Base-by-base conservation (phyloP, 2,113 vertebrate genomes). In the Myotis lucifugus region DNA sequence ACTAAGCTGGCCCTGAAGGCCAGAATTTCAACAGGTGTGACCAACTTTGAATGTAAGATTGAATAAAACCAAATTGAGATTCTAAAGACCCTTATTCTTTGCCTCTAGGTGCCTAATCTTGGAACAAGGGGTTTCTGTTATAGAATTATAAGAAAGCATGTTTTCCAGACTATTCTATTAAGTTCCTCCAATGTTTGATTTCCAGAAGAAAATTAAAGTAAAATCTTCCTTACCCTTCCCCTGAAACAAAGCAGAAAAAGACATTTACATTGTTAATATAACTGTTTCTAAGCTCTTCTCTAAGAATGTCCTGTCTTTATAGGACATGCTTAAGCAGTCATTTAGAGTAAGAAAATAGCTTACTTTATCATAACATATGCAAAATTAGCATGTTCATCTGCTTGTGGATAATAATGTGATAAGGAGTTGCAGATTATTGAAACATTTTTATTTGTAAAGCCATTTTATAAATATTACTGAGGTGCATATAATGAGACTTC, bases 291-390 rank as follows among this genome's bases (percentile, higher is more conserved):
- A 85, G 56, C 77, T 86, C 73, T 29, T 10, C 17, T 89, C 18
- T 3, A 15, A 34, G 78, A 34, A 3, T 52, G 77, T 25, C 25
- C 72, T 25, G 5, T 74, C 32, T 78, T 91, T 42, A 83, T 0
- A 67, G 79, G 42, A 95, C 67, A 90, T 48, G 17, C 29, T 74
- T 76, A 77, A 46, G 48, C 6, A 27, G 7, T 64, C 25, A 76
- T 83, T 59, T 32, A 84, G 50, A 73, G 48, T 69, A 91, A 88
- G 66, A 86, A 82, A 92, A 83, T 86, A 52, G 61, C 25, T 78
- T 67, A 14, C 19, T 90, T 73, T 92, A 59, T 64, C 10, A 61
- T 29, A 78, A 78, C 6, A n/a, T 10, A 88, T 34, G 7, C 34
- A 48, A 61, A 67, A 69, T 76, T 69, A 64, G 27, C 27, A 42